Evolutionary conservation across 2,888 invertebrate genomes (phyloP).

Genomic region (Epistrophe grossulariae): DNA sequence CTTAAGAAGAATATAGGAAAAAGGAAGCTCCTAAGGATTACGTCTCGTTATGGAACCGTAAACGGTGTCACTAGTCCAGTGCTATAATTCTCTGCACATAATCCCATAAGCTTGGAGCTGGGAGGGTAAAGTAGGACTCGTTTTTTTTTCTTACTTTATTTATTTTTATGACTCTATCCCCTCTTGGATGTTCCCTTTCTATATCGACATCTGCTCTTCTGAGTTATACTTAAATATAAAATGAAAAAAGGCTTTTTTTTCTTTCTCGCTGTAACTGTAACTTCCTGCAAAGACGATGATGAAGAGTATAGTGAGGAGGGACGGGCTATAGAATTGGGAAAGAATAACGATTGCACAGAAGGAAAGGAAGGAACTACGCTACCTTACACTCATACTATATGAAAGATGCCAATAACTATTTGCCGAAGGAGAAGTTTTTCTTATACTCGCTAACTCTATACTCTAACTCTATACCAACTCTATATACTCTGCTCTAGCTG

Average conservation of each 20-base stretch:
- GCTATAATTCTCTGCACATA: conserved; percentile 60
- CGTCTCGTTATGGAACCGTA: conserved; percentile 61
- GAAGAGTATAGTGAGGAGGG: background rate
- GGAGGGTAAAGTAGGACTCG: background rate
- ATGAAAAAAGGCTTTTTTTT: conserved; percentile 30
- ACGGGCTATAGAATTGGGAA: background rate
- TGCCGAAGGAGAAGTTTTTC: conserved; percentile 53
- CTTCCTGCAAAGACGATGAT: conserved; percentile 46
- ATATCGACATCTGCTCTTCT: conserved; percentile 58
- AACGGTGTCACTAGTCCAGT: conserved; percentile 70
- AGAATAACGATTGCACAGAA: conserved; percentile 28
- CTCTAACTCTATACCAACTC: background rate
- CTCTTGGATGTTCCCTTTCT: background rate
- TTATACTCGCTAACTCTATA: conserved; percentile 15
- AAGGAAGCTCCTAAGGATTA: conserved; percentile 37
- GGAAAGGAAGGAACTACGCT: conserved; percentile 63
- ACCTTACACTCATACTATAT: conserved; percentile 45
- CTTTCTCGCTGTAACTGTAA: conserved; percentile 33
- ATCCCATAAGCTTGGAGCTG: conserved; percentile 37
- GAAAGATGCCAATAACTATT: conserved; percentile 71
- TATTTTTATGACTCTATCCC: conserved; percentile 33
- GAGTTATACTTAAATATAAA: conserved; percentile 50
- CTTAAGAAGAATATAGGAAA: too few species aligned
- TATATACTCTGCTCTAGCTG: conserved; percentile 3
- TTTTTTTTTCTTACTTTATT: conserved; percentile 13